Percentiles rank a stretch among this genome's conserved stretches.
phyloP scores from a whole-genome alignment of 2,113 vertebrate species.

The Carettochelys insculpta region DNA sequence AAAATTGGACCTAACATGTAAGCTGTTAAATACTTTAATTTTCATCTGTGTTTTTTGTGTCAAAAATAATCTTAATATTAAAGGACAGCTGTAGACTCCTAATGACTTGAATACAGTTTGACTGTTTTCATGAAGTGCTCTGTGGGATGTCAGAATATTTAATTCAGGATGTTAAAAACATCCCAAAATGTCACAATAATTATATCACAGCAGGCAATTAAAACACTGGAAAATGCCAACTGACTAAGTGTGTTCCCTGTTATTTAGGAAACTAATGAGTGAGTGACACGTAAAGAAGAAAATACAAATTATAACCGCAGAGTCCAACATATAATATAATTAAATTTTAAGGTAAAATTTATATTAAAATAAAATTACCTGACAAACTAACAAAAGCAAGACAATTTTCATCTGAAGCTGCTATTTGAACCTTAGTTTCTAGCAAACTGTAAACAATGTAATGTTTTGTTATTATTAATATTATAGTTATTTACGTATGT shows the following conservation, averaged over 20 bases:
- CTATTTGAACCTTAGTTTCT: constrained; percentile 28
- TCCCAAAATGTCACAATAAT: constrained; percentile 93
- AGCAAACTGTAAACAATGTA: constrained; percentile 11
- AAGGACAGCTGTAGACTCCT: constrained; percentile 84
- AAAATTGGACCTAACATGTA: constrained; percentile 60
- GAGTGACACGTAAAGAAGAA: constrained; percentile 83
- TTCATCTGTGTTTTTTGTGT: constrained; percentile 76
- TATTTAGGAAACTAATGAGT: constrained; percentile 88
- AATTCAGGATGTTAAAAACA: constrained; percentile 92
- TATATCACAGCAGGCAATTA: constrained; percentile 93
- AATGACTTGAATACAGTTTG: constrained; percentile 86
- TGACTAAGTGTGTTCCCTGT: constrained; percentile 86
- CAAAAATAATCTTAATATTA: constrained; percentile 81
- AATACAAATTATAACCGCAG: constrained; percentile 70
- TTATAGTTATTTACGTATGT: constrained; percentile 42
- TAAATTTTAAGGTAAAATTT: constrained; percentile 62
- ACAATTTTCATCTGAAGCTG: constrained; percentile 28
- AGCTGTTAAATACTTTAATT: constrained; percentile 78
- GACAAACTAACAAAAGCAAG: constrained; percentile 30
- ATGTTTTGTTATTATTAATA: constrained; percentile 3
- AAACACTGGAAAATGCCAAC: constrained; percentile 90
- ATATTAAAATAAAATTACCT: constrained; percentile 52
- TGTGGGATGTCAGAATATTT: constrained; percentile 92
- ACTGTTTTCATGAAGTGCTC: constrained; percentile 88
- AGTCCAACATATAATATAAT: constrained; percentile 68